Conservation (phyloP, 2,888 invertebrate genomes). For the Eilema caniola region DNA sequence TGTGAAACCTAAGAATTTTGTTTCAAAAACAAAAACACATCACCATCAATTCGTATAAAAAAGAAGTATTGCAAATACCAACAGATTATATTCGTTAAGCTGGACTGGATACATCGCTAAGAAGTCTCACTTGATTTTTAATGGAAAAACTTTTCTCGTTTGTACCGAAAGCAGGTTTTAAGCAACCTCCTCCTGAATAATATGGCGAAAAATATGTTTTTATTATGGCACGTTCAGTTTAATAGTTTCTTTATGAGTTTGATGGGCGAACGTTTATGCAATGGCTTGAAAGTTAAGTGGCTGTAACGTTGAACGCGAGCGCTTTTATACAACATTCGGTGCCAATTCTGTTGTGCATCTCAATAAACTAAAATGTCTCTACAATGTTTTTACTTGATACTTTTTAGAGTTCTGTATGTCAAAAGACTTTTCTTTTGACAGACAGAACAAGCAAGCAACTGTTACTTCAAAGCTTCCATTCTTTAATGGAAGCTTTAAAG, state of each 20-base stretch:
- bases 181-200: constrained; percentile 27
- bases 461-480: no score
- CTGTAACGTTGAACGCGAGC: neutral
- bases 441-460: no score
- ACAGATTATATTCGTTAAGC: constrained; percentile 34
- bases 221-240: constrained; percentile 26
- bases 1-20: neutral
- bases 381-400: neutral
- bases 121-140: constrained; percentile 52
- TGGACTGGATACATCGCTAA: constrained; percentile 22
- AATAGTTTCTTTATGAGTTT: constrained; percentile 36
- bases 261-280: constrained; percentile 16
- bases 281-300: neutral
- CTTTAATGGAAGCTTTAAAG: no score
- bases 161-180: constrained; percentile 35
- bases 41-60: neutral
- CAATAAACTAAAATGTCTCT: neutral
- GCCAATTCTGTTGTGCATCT: neutral
- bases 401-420: neutral
- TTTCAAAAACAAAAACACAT: neutral
- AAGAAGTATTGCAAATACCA: constrained; percentile 16
- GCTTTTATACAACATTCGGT: neutral
- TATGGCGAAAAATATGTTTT: constrained; percentile 22
- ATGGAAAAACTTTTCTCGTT: constrained; percentile 58
- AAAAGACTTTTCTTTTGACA: no score